Base-by-base conservation (phyloP, 1,140 invertebrate species). In the Drosophila arawakana region DNA sequence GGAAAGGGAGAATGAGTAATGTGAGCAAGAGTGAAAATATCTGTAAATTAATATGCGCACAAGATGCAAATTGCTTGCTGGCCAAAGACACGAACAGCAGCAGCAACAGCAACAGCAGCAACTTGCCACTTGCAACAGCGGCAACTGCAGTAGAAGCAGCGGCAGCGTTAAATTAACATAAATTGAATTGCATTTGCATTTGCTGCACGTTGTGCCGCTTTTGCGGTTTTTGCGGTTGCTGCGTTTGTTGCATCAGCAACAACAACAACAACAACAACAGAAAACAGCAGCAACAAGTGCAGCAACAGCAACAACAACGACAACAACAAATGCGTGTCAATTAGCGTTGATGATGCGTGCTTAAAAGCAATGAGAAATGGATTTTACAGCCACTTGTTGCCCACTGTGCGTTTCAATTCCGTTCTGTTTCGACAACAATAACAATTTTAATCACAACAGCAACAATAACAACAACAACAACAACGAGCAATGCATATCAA, bases 131-230 rank as follows among this genome's bases (percentile, higher is more conserved):
- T 63, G 47, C 37, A 61, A 65, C 61, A 30, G 25, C 25, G 25
- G 25, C 25, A 30, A 30, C 44, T 54, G 54, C 63, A 78, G 8
- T 52, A 5, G 52, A 37, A 68, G 25, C 43, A 43, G 41, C 34
- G 41, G 43, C 72, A 71, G 73, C 74, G 77, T 90, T 91, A 88
- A 91, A 91, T 91, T 88, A 82, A 80, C 83, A 86, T 89, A 90
- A 91, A 91, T 91, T 91, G 90, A 91, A 91, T 91, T 91, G 90
- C 90, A 91, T 91, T 91, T 91, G 86, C 86, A 79, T 88, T 86
- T 86, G 83, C 70, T 76, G 76, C 78, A 79, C 76, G 76, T 88
- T 82, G 81, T 71, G 80, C 78, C 71, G 82, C 59, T 55, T 83
- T 72, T 73, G 69, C 70, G 62, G 69, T 76, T 65, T 54, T 39